Conservation (phyloP, 2,113 vertebrate genomes). For the Cryptomyrus ogoouensis region DNA sequence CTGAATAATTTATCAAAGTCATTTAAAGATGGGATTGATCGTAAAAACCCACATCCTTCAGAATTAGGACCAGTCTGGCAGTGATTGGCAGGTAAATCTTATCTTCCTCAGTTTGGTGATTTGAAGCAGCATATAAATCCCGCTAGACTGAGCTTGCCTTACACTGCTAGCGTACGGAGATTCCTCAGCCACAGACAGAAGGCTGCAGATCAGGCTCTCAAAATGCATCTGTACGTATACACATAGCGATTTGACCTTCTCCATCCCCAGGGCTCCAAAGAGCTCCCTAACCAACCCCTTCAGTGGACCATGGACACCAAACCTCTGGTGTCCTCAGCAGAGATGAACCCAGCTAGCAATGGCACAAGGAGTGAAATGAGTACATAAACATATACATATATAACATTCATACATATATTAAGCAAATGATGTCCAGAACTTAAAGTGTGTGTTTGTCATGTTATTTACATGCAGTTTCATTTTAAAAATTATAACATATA, state of each 20-base stretch:
- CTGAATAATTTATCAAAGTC: neutral
- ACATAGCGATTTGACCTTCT: neutral
- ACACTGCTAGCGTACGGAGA: neutral
- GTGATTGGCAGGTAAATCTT: neutral
- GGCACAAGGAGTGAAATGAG: conserved; percentile 58
- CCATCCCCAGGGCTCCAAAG: neutral
- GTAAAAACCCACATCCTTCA: neutral
- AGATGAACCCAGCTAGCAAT: conserved; percentile 45
- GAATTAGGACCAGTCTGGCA: neutral
- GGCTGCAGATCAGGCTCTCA: neutral
- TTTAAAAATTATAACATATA: too few relatives aligned
- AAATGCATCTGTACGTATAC: neutral
- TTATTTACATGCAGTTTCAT: too few relatives aligned
- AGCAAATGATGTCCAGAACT: too few relatives aligned
- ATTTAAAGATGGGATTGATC: neutral
- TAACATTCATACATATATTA: neutral
- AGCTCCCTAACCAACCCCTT: conserved; percentile 43
- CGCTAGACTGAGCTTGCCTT: neutral
- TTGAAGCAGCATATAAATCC: neutral
- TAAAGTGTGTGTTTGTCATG: too few relatives aligned
- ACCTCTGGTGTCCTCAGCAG: conserved; percentile 32
- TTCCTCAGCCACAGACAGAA: neutral
- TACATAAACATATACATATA: conserved; percentile 5
- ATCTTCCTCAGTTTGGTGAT: neutral
- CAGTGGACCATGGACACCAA: conserved; percentile 52